Evolutionary conservation across 2,797 vertebrate genomes (phyloP), one percentile per base, ranked within the genome.

Genomic region (Megaceryle alcyon): DNA sequence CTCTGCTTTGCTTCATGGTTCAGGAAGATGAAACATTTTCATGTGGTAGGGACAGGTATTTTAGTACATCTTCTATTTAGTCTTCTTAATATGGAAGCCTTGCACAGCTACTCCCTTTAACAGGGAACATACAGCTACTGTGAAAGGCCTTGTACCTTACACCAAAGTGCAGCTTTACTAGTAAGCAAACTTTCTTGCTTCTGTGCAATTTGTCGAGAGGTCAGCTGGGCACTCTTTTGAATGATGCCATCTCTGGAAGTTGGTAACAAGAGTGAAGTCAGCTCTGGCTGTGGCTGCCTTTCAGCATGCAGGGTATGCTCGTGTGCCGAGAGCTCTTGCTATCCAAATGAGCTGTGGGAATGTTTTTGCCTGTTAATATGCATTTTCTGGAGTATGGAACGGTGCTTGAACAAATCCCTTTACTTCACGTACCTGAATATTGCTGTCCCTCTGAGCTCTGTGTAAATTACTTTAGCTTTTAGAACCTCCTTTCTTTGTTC

Each of bases 301-400:
- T 49, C 28, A 39, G n/a, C 48, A 3, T 12, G 21, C 28, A 14
- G 57, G 29, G 35, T 71, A 17, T 3, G 3, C 7, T 39, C 14
- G 13, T 53, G 56, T 53, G 56, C 49, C 4, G 0, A 73, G 44
- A 25, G 17, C 37, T 35, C 15, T 17, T 37, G 23, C 44, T 72
- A 44, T 5, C 54, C 9, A 4, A 13, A 14, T 26, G 41, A 18
- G 4, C 28, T 66, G 28, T 76, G 48, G 46, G 54, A 72, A 28
- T n/a, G 11, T 16, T 35, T 23, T 20, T 54, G 22, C 35, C 19
- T 29, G 14, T 61, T 8, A 0, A 0, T 19, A 25, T 53, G 4
- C 8, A 12, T 48, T 46, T 69, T 59, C 19, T 53, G n/a, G 46
- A 31, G 44, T 64, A 26, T 1, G 1, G 54, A 68, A 29, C 23